Evolutionary conservation across 2,888 invertebrate genomes (phyloP).

Genomic region (Heliothis peltigera): DNA sequence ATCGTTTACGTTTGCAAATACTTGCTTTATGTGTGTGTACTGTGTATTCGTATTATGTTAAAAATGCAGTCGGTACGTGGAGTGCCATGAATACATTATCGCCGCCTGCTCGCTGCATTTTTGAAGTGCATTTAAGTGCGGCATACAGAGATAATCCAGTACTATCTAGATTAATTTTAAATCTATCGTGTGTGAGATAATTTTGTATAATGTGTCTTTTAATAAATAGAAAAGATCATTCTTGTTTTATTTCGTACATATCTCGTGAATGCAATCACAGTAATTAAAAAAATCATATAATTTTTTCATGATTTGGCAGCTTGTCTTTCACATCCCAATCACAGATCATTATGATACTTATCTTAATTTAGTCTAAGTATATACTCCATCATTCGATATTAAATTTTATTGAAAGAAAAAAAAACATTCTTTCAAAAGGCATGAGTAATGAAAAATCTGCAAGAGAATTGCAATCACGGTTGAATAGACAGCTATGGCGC

Average conservation of each 20-base stretch:
- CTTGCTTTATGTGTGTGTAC: slow-evolving; percentile 56
- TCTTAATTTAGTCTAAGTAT: too few species aligned
- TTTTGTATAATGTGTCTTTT: slow-evolving; percentile 57
- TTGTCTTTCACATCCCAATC: background rate
- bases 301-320: background rate
- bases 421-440: background rate
- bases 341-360: background rate
- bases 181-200: slow-evolving; percentile 66
- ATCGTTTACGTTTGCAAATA: slow-evolving; percentile 50
- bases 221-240: slow-evolving; percentile 47
- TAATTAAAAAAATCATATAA: background rate
- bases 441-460: slow-evolving; percentile 8
- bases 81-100: slow-evolving; percentile 43
- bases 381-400: too few species aligned
- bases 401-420: slow-evolving; percentile 3
- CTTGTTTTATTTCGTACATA: slow-evolving; percentile 48
- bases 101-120: slow-evolving; percentile 69
- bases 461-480: slow-evolving; percentile 6
- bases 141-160: slow-evolving; percentile 60
- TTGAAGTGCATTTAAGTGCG: slow-evolving; percentile 75
- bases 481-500: slow-evolving; percentile 4
- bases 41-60: slow-evolving; percentile 62
- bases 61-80: slow-evolving; percentile 64
- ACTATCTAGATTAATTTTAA: slow-evolving; percentile 62
- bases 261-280: too few species aligned